These are phyloP conservation scores for Spinus pinus DNA, from an alignment of 2,797 vertebrate genomes.

Conservation along the genomic window DNA sequence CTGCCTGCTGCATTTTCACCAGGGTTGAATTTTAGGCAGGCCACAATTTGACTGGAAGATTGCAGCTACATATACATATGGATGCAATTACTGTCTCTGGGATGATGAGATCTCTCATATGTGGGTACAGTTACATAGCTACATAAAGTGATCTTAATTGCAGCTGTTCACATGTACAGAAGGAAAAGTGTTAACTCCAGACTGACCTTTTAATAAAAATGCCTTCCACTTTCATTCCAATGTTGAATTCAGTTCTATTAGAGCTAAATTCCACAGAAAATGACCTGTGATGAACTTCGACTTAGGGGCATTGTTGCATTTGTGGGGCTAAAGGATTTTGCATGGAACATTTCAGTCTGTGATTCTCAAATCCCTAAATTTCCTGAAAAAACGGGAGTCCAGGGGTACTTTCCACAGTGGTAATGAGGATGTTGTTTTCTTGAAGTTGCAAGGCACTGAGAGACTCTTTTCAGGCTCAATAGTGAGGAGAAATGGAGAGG, in stretches of 20 bases:
- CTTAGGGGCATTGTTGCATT: not conserved
- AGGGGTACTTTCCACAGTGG: not conserved
- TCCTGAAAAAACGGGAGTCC: not conserved
- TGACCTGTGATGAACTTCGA: not conserved
- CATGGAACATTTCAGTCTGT: not conserved
- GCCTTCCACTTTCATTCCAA: not conserved
- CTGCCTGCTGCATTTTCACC: not conserved
- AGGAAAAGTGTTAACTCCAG: not conserved
- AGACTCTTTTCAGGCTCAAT: not conserved
- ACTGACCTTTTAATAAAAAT: not conserved
- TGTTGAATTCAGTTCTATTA: not conserved
- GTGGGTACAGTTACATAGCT: not conserved
- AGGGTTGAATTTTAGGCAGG: not conserved
- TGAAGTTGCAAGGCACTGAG: not conserved
- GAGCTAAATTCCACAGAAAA: not conserved
- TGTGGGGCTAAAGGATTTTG: not conserved
- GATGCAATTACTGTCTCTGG: not conserved
- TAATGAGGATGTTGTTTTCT: rapidly evolving
- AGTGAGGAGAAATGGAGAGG: not conserved
- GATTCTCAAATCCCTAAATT: not conserved
- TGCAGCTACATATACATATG: not conserved
- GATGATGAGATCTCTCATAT: not conserved
- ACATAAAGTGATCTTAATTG: not conserved
- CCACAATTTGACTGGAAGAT: not conserved
- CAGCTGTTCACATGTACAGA: not conserved